Base-by-base conservation (phyloP, 1,140 invertebrate species). In the Mesaphorura yosii region DNA sequence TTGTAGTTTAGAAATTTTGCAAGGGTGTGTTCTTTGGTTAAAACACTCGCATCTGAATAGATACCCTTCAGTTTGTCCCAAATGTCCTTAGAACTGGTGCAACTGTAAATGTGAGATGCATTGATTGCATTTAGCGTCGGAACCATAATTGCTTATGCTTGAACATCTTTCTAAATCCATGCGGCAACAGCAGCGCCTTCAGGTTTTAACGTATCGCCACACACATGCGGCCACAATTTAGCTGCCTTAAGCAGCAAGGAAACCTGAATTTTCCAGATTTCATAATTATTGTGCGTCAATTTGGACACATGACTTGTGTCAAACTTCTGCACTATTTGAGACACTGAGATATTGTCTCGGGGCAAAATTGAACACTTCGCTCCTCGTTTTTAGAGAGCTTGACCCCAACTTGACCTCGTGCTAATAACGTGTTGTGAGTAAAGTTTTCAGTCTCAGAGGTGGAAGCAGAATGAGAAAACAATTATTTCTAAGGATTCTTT, bases 11-110 rank as follows among this genome's bases (percentile, higher is more conserved):
- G 48, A 27, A 51, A 51, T 28, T 25, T 48, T 7, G 19, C 17
- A 22, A 51, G 10, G 5, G 41, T 48, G 6, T 50, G 12, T 27
- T 51, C 40, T 27, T 51, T 51, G 23, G 47, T 51, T 10, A 51
- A 27, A 12, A 10, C 5, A 50, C 44, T 50, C 7, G 5, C 25
- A 27, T 51, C 50, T 15, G 41, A 14, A 29, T 51, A 7, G 17
- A 51, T 23, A 10, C 25, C 40, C 12, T 12, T 25, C 10, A 50
- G 22, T 23, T 46, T 50, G 15, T 50, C 25, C 37, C 10, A 50
- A 12, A 50, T 45, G 7, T 48, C 50, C 6, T 25, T 48, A n/a
- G 50, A 19, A 6, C 22, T 51, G 7, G 6, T 23, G 23, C 39
- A 48, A 6, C 23, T 23, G 15, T 14, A 10, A 17, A 51, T 48